Conservation (phyloP, 1,140 invertebrate species). For the Babylonia areolata region DNA sequence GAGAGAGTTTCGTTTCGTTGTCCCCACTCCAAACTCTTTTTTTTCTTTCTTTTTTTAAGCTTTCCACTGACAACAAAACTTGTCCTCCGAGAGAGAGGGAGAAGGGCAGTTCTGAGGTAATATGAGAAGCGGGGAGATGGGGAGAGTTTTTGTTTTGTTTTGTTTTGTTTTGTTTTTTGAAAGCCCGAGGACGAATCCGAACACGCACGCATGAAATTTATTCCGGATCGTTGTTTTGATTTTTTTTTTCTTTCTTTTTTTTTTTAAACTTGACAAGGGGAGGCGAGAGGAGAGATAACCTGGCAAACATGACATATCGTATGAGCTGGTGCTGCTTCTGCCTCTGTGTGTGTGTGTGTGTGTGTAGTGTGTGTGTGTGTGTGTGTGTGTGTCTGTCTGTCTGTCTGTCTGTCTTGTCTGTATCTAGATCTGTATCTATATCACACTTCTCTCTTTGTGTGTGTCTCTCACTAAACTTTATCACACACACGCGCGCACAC, state of each 20-base stretch:
- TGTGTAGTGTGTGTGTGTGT: no score
- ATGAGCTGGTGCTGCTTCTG: not conserved
- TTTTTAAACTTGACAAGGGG: no score
- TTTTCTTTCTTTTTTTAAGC: no score
- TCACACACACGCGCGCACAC: no score
- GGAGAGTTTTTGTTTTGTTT: not conserved
- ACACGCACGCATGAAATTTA: constrained; percentile 12
- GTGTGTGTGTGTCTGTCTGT: no score
- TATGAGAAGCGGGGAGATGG: not conserved
- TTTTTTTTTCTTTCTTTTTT: no score
- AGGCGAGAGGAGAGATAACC: not conserved
- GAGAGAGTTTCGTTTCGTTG: not conserved
- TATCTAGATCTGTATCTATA: no score
- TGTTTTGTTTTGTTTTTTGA: no score
- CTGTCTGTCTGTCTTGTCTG: no score
- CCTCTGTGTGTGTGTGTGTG: not conserved
- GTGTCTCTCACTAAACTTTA: no score
- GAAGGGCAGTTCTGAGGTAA: not conserved
- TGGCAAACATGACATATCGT: not conserved
- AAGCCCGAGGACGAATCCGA: not conserved
- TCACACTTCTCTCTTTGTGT: no score
- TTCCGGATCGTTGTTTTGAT: not conserved
- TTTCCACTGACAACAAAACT: no score
- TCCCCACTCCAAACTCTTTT: not conserved
- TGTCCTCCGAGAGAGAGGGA: not conserved